phyloP scores from a whole-genome alignment of 92 coral and sea anemone species.

The Paramuricea clavata region DNA sequence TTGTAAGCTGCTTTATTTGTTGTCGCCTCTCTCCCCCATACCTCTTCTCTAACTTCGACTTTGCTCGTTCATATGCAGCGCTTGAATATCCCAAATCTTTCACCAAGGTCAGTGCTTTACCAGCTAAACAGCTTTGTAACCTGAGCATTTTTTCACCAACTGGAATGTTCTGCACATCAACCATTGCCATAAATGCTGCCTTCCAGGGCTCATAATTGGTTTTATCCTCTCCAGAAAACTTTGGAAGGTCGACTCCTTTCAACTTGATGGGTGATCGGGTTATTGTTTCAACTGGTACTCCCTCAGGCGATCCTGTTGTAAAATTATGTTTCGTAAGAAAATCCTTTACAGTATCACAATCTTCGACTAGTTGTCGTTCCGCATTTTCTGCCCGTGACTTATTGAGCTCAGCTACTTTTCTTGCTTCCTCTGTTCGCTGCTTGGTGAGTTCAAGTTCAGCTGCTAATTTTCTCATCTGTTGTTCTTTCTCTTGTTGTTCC shows the following conservation, averaged over 20 bases:
- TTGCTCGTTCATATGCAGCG: constrained; percentile 17
- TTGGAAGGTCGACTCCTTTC: neutral
- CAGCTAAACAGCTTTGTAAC: neutral
- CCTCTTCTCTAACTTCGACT: too few relatives aligned
- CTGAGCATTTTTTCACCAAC: constrained; percentile 14
- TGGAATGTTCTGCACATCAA: neutral
- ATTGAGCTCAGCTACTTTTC: constrained; percentile 52
- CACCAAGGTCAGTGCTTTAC: neutral
- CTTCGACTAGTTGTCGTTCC: neutral
- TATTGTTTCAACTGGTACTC: neutral
- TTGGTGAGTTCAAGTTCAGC: constrained; percentile 61
- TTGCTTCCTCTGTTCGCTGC: constrained; percentile 61
- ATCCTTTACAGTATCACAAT: constrained; percentile 4
- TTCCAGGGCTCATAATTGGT: constrained; percentile 22
- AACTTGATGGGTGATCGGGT: neutral
- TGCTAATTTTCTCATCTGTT: constrained; percentile 36
- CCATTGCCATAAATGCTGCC: constrained; percentile 16
- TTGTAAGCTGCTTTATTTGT: constrained; percentile 4
- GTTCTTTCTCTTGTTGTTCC: constrained; percentile 44
- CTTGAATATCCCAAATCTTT: constrained; percentile 9
- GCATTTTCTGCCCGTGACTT: constrained; percentile 53
- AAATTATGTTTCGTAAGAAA: neutral
- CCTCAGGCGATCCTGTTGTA: neutral
- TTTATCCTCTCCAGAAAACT: neutral
- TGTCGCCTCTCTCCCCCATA: constrained; percentile 6